Base-by-base conservation (phyloP, 2,113 vertebrate species). In the Typhlomys cinereus region DNA sequence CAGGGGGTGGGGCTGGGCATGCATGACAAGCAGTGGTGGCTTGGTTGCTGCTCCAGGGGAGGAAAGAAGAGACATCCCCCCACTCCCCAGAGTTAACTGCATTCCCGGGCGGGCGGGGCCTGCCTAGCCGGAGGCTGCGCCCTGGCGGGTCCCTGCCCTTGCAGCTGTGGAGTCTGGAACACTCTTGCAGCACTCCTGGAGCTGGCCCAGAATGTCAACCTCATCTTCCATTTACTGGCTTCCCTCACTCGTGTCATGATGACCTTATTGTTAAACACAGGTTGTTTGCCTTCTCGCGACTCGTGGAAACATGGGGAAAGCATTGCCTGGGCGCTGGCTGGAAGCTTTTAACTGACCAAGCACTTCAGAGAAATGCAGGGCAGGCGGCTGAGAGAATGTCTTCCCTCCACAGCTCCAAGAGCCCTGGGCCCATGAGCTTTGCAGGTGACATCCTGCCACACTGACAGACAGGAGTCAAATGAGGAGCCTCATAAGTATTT, bases 221-320 rank as follows among this genome's bases (percentile, higher is more conserved):
- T 88, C 91, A 89, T 96, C 91, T 93, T 95, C 95, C 80, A 92
- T 97, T 98, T 98, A 97, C 96, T 97, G 93, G 95, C 89, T 97
- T 97, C 93, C 83, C 61, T 97, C 97, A 94, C 96, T 96, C 86
- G 75, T 98, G 98, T 98, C 98, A 98, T 54, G 94, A 67, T 97
- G 98, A 98, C 98, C 98, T 97, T 96, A 96, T 94, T 96, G 93
- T 95, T 89, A 89, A 95, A 91, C 86, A 96, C 85, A 88, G 93
- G 85, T 95, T 97, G 97, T 94, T 98, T 98, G 98, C 93, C 96
- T 90, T 92, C 94, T 96, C 96, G 57, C 87, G 75, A 76, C 92
- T 97, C 69, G 50, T 81, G 52, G 97, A 96, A 78, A 89, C 91
- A 96, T 85, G 90, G 70, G 82, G 54, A 75, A 67, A 57, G 85